phyloP scores from a whole-genome alignment of 2,888 invertebrate genomes.

The Thyatira batis region DNA sequence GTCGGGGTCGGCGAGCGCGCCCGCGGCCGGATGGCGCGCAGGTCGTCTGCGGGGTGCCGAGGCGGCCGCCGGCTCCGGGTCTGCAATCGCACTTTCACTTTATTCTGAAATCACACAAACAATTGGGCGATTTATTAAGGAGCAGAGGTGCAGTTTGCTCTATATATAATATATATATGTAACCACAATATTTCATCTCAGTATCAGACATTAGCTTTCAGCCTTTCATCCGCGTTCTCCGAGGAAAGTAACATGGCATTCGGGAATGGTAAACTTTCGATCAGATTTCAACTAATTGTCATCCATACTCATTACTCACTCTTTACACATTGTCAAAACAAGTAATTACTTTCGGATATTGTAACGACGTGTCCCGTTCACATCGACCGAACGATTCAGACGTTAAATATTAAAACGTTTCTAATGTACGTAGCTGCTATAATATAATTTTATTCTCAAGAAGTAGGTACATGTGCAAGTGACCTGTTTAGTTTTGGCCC shows the following conservation, averaged over 20 bases:
- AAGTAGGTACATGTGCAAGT: constrained; percentile 55
- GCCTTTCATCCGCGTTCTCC: too few species aligned
- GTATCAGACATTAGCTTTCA: not conserved
- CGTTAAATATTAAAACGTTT: not conserved
- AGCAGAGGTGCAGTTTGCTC: too few species aligned
- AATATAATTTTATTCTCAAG: not conserved
- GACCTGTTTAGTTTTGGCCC: constrained; percentile 85
- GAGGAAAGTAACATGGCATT: too few species aligned
- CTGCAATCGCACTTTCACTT: constrained; percentile 20
- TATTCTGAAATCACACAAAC: not conserved
- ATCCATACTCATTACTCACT: too few species aligned
- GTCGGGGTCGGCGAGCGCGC: constrained; percentile 18
- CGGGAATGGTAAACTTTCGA: too few species aligned
- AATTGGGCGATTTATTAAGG: not conserved
- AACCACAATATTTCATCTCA: not conserved
- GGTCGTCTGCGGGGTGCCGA: constrained; percentile 68
- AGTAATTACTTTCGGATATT: too few species aligned
- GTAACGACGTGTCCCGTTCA: too few species aligned
- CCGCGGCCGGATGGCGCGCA: constrained; percentile 58
- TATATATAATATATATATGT: too few species aligned
- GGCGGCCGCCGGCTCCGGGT: constrained; percentile 57
- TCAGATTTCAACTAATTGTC: too few species aligned
- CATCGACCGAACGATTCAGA: too few species aligned
- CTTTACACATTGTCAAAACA: too few species aligned
- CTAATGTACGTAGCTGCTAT: not conserved